Conservation (phyloP, 2,888 invertebrate genomes). For the Latheticus oryzae region DNA sequence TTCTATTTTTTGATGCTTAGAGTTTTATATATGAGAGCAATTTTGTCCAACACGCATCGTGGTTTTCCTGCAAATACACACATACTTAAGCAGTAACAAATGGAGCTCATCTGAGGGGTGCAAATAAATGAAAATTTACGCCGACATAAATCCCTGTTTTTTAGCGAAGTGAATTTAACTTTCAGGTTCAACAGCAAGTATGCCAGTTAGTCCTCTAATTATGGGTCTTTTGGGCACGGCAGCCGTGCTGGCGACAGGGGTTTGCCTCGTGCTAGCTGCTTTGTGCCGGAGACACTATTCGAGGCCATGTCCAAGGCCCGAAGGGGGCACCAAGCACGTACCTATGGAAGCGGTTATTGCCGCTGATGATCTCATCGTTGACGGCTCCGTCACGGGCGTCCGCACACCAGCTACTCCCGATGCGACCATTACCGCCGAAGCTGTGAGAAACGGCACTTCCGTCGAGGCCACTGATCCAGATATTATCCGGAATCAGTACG, state of each 20-base stretch:
- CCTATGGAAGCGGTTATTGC: conserved; percentile 65
- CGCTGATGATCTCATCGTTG: conserved; percentile 62
- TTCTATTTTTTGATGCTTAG: too few relatives aligned
- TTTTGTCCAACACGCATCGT: too few relatives aligned
- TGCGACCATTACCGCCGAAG: conserved; percentile 56
- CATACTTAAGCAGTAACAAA: background rate
- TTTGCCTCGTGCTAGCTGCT: conserved; percentile 81
- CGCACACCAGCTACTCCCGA: conserved; percentile 65
- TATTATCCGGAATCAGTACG: conserved; percentile 89
- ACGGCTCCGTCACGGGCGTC: conserved; percentile 62
- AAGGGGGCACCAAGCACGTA: conserved; percentile 60
- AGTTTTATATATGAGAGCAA: too few relatives aligned
- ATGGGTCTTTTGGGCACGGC: conserved; percentile 83
- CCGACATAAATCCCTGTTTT: conserved; percentile 15
- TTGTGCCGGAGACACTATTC: conserved; percentile 69
- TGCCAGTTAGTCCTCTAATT: conserved; percentile 79
- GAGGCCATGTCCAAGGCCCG: conserved; percentile 58
- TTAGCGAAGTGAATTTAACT: conserved; percentile 25
- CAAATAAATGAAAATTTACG: conserved; percentile 25
- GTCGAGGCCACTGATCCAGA: conserved; percentile 84
- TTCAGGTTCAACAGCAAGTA: conserved; percentile 72
- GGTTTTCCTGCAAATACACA: background rate
- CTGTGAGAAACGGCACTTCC: conserved; percentile 66
- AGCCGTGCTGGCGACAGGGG: conserved; percentile 79
- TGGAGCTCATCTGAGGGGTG: background rate